phyloP scores from a whole-genome alignment of 23 tunicate genomes.

The Styela plicata region DNA sequence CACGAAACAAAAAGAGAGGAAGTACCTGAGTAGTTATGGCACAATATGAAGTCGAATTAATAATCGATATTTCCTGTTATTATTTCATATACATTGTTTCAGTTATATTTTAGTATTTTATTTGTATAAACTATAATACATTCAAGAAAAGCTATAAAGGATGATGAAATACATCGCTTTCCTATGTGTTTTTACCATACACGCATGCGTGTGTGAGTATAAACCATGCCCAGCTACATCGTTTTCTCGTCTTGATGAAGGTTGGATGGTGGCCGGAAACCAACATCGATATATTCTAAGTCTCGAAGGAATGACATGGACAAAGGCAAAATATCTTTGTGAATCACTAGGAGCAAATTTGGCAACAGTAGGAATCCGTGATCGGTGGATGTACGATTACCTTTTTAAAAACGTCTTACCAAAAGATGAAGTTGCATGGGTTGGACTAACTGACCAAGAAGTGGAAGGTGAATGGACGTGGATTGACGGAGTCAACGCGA shows the following conservation, averaged over 20 bases:
- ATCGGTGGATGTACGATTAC: neutral
- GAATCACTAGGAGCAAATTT: neutral
- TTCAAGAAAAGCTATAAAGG: no score
- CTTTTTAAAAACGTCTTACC: neutral
- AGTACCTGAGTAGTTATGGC: no score
- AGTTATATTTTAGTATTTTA: no score
- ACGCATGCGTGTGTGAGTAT: no score
- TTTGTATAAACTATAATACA: no score
- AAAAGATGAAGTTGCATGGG: neutral
- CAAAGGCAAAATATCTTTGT: neutral
- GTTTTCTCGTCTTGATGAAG: neutral
- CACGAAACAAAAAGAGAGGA: no score
- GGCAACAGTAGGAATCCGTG: neutral
- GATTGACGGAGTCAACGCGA: neutral
- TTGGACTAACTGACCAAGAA: neutral
- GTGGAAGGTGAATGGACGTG: neutral
- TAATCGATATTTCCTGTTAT: no score
- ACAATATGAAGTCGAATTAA: no score
- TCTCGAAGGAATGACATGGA: neutral
- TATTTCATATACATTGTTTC: no score
- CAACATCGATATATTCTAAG: neutral
- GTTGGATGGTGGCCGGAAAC: neutral
- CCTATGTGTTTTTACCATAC: no score
- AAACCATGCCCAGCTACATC: no score
- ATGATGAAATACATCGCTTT: no score